Percentiles rank a stretch among this genome's conserved stretches.
These are phyloP conservation scores for Hydrolagus affinis DNA, from an alignment of 2,113 vertebrate species.

Conservation along the genomic window DNA sequence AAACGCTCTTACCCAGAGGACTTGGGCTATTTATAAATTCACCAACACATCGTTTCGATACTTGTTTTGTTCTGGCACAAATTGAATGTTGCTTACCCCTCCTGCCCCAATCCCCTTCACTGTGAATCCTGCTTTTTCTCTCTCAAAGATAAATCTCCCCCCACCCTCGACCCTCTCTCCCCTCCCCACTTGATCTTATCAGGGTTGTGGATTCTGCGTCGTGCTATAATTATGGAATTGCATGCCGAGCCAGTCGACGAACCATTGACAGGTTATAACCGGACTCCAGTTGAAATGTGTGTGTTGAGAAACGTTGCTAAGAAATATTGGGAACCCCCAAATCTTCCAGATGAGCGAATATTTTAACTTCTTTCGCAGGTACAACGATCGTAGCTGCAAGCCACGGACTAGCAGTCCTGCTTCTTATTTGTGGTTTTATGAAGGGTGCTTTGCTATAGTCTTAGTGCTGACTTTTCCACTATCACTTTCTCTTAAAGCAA, in stretches of 20 bases:
- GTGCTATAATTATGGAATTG: slow-evolving; percentile 66
- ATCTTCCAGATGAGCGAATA: slow-evolving; percentile 71
- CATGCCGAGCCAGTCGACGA: slow-evolving; percentile 68
- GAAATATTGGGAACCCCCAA: slow-evolving; percentile 57
- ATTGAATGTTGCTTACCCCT: background rate
- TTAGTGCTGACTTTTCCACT: slow-evolving; percentile 76
- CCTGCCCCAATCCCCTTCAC: too few species aligned
- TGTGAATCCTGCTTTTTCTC: background rate
- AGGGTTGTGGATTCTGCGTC: background rate
- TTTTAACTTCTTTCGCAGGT: slow-evolving; percentile 81
- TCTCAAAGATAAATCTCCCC: background rate
- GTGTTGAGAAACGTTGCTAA: slow-evolving; percentile 66
- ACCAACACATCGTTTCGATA: background rate
- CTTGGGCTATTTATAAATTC: background rate
- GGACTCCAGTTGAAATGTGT: slow-evolving; percentile 47
- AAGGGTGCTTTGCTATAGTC: slow-evolving; percentile 86
- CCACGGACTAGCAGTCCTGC: slow-evolving; percentile 80
- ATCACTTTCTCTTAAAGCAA: slow-evolving; percentile 80
- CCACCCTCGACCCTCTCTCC: too few species aligned
- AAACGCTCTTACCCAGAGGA: background rate
- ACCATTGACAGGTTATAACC: slow-evolving; percentile 46
- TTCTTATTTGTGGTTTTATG: slow-evolving; percentile 77
- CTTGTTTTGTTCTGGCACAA: background rate
- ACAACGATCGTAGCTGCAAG: slow-evolving; percentile 78
- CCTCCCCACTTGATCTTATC: background rate